Evolutionary conservation across 1,140 invertebrate genomes (phyloP).

Genomic region (Drosophila ficusphila): DNA sequence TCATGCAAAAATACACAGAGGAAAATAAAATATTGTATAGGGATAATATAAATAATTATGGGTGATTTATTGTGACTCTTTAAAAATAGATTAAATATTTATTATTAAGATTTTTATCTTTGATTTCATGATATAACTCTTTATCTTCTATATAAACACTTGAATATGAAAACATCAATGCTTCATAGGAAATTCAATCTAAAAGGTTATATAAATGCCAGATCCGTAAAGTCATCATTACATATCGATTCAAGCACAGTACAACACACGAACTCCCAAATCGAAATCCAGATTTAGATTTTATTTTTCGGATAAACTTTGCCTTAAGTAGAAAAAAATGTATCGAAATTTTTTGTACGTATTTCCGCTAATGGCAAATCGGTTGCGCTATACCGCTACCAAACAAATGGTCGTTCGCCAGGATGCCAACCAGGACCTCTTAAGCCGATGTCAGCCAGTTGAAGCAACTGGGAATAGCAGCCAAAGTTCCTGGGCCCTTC

Average conservation of each 20-base stretch:
- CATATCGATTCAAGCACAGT: background rate
- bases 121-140: too few species aligned
- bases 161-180: too few species aligned
- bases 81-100: too few species aligned
- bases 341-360: background rate
- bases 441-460: background rate
- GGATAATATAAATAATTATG: background rate
- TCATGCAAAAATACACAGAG: conserved; percentile 11
- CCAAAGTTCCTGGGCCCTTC: background rate
- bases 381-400: background rate
- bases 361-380: background rate
- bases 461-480: background rate
- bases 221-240: background rate
- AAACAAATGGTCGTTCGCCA: background rate
- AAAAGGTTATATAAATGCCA: background rate
- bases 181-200: background rate
- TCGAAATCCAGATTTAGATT: background rate
- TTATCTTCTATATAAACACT: too few species aligned
- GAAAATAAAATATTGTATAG: background rate
- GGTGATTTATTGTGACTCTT: too few species aligned
- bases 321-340: conserved; percentile 1
- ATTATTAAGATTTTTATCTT: too few species aligned
- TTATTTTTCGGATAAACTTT: background rate
- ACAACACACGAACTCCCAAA: background rate
- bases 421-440: background rate